Evolutionary conservation across 23 tunicate genomes (phyloP), one percentile per base, ranked within the genome.

Genomic region (Halocynthia roretzi): DNA sequence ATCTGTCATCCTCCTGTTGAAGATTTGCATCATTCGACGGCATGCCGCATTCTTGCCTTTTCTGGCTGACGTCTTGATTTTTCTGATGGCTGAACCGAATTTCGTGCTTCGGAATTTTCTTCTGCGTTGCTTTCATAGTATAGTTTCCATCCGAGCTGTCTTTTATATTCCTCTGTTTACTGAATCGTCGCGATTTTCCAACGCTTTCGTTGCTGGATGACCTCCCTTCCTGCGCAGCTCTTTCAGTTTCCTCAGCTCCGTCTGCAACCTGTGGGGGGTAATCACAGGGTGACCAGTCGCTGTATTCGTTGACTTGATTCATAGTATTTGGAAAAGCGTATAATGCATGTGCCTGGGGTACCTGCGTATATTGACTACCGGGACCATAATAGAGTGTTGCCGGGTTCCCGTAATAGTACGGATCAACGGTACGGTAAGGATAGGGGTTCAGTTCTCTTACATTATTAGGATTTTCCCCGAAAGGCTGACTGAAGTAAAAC

Each of bases 21-120:
- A 5, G 5, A 2, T 17, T 7, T 7, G 20, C 64, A 9, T 12
- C 14, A 5, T 10, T 14, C 1, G 78, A 12, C 10, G 19, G 20
- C 14, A 17, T 22, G 4, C 56, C 78, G 14, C 4, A 10, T 14
- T 8, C 31, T 0, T 40, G 70, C 17, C 17, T 58, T 15, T 14
- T 14, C 0, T 40, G 10, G 9, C 17, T 65, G 19, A 20, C 70
- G 22, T 9, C 22, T 54, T 78, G 54, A 53, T 81, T 65, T 54
- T 73, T 84, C 67, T 86, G 92, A 67, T 86, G 92, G 63, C 92
- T 86, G 54, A 86, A 86, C 7, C 92, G 81, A 66, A 86, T 81
- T 52, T 78, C 68, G 55, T 70, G 72, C 53, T 81, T 86, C 6
- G 75, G 55, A 19, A 21, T 14, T n/a, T 53, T 54, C 8, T 53